Evolutionary conservation across 2,888 invertebrate species (phyloP).

Genomic region (Dendrolimus pini): DNA sequence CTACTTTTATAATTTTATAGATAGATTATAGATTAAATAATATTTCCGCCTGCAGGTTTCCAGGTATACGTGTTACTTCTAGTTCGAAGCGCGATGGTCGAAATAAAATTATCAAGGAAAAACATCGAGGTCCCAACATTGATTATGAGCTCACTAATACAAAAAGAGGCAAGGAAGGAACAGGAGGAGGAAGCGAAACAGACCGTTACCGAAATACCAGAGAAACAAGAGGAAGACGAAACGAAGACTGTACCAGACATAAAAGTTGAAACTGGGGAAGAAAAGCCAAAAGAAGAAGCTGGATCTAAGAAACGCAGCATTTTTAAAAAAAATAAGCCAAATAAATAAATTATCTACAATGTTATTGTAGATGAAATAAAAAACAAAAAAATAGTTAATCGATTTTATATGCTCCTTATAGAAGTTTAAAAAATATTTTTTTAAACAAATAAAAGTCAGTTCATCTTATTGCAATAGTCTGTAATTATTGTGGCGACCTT

Average conservation of each 20-base stretch:
- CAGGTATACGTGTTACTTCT: slow-evolving; percentile 1
- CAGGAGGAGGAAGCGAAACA: background rate
- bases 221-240: background rate
- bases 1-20: too few species aligned
- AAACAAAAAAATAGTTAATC: too few species aligned
- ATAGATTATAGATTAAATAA: too few species aligned
- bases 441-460: too few species aligned
- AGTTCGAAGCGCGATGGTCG: slow-evolving; percentile 1
- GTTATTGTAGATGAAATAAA: too few species aligned
- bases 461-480: too few species aligned
- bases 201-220: background rate
- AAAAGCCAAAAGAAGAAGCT: slow-evolving; percentile 4
- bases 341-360: background rate
- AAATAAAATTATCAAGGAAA: background rate
- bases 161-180: background rate
- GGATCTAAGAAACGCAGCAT: background rate
- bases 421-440: too few species aligned
- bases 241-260: background rate
- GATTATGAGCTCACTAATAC: background rate
- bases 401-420: too few species aligned
- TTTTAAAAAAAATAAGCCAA: background rate
- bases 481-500: too few species aligned
- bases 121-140: background rate
- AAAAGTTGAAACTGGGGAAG: slow-evolving; percentile 27
- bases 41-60: background rate